Conservation (phyloP, 2,888 invertebrate genomes). For the Ceriagrion tenellum region DNA sequence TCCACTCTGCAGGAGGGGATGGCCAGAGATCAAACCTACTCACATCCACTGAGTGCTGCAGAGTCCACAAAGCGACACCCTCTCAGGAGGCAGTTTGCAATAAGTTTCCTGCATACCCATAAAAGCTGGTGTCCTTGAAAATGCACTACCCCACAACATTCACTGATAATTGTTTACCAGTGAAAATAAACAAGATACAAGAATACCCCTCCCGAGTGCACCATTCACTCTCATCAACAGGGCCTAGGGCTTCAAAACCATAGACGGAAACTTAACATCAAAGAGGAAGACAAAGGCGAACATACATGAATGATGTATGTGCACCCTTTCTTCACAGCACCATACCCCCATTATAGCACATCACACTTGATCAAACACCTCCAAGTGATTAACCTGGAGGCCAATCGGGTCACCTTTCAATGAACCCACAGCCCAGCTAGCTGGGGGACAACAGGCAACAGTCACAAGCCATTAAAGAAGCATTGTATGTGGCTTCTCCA, state of each 20-base stretch:
- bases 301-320: not conserved
- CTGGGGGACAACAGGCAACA: not conserved
- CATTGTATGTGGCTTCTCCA: constrained; percentile 97
- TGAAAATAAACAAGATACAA: not conserved
- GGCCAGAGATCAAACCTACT: not conserved
- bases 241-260: not conserved
- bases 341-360: not conserved
- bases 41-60: not conserved
- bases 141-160: not conserved
- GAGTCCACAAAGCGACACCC: not conserved
- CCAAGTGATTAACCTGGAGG: not conserved
- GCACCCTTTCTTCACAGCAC: not conserved
- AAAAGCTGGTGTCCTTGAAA: not conserved
- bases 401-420: not conserved
- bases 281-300: not conserved
- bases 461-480: constrained; percentile 83
- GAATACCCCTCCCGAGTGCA: not conserved
- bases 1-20: not conserved
- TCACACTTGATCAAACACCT: not conserved
- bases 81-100: not conserved
- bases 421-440: constrained; percentile 37
- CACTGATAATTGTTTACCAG: not conserved
- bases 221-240: not conserved
- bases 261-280: not conserved
- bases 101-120: not conserved